Percentiles rank a stretch among this genome's conserved stretches.
Conservation (phyloP, 2,113 vertebrate genomes). For the Cyanoderma ruficeps region DNA sequence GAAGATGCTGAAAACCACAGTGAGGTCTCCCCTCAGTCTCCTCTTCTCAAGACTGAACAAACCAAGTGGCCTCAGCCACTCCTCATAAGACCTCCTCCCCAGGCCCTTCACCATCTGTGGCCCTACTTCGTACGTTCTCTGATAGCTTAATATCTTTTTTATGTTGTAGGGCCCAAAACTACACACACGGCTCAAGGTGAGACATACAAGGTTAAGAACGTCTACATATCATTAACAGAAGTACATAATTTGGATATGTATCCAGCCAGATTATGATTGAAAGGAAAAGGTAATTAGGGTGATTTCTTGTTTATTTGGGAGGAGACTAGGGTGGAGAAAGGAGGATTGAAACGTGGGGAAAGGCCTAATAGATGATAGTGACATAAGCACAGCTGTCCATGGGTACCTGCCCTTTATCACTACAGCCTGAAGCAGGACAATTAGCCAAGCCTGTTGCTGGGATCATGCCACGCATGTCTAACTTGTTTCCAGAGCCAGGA, state of each 20-base stretch:
- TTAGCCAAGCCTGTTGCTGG: not conserved
- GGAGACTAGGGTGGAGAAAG: not conserved
- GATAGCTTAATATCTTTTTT: not conserved
- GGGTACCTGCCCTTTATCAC: not conserved
- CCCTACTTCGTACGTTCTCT: fast-evolving
- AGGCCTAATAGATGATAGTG: not conserved
- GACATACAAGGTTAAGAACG: not conserved
- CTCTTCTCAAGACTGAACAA: not conserved
- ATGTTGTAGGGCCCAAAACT: not conserved
- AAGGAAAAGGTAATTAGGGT: not conserved
- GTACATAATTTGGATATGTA: not conserved
- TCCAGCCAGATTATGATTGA: not conserved
- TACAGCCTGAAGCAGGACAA: not conserved
- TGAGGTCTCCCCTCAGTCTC: not conserved
- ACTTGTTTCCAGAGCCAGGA: not conserved
- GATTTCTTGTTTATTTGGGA: constrained; percentile 2
- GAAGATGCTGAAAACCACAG: not conserved
- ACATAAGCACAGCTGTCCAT: not conserved
- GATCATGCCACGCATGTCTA: not conserved
- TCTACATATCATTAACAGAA: not conserved
- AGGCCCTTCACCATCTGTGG: not conserved
- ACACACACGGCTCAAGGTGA: not conserved
- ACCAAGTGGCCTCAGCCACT: not conserved
- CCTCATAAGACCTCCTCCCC: not conserved
- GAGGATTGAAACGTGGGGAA: not conserved